Conservation (phyloP, 2,888 invertebrate species). For the Phyllotreta striolata region DNA sequence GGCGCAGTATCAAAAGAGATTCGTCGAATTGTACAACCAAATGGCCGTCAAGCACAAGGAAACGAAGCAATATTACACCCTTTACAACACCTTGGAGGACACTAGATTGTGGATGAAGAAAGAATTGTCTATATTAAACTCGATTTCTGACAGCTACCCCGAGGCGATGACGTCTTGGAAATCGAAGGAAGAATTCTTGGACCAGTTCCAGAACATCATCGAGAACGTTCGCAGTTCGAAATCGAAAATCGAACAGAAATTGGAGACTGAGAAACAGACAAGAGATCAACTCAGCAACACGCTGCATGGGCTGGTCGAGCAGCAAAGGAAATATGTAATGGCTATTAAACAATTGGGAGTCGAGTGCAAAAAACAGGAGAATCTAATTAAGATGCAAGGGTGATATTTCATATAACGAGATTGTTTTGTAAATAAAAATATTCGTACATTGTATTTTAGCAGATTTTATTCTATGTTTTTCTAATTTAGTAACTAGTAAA, state of each 20-base stretch:
- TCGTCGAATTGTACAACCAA: slow-evolving; percentile 95
- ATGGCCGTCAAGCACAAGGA: slow-evolving; percentile 95
- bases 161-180: slow-evolving; percentile 83
- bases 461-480: no score
- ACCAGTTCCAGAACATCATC: slow-evolving; percentile 89
- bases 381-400: slow-evolving; percentile 26
- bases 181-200: slow-evolving; percentile 87
- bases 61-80: slow-evolving; percentile 96
- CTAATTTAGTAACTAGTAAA: no score
- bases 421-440: no score
- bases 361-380: slow-evolving; percentile 76
- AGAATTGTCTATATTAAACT: slow-evolving; percentile 87
- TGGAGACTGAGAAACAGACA: slow-evolving; percentile 70
- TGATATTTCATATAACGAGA: neutral
- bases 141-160: slow-evolving; percentile 87
- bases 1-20: slow-evolving; percentile 93
- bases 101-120: slow-evolving; percentile 92
- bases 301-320: slow-evolving; percentile 69
- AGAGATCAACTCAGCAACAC: slow-evolving; percentile 72
- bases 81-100: slow-evolving; percentile 95
- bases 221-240: slow-evolving; percentile 89
- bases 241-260: slow-evolving; percentile 68
- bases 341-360: slow-evolving; percentile 80
- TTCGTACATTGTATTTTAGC: no score
- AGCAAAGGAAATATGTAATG: slow-evolving; percentile 78